Conservation (phyloP, 2,888 invertebrate genomes). For the Ellobium chinense region DNA sequence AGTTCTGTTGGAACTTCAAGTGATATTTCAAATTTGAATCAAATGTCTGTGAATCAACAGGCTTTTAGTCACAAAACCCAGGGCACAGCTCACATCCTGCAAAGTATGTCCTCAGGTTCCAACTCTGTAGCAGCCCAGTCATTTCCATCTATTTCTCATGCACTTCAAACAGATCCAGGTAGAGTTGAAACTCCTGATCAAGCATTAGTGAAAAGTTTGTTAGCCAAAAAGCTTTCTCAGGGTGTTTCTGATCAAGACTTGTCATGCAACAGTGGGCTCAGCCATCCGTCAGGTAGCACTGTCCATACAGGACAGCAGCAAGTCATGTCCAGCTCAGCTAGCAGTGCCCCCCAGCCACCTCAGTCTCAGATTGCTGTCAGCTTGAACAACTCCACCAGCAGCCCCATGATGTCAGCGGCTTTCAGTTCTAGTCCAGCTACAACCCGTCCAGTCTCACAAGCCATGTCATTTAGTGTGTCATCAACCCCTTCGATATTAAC, state of each 20-base stretch:
- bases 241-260: slow-evolving; percentile 26
- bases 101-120: background rate
- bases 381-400: background rate
- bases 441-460: slow-evolving; percentile 2
- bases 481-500: background rate
- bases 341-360: background rate
- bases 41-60: background rate
- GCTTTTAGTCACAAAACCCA: background rate
- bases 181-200: slow-evolving; percentile 18
- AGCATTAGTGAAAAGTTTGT: slow-evolving; percentile 85
- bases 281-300: background rate
- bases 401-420: background rate
- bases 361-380: background rate
- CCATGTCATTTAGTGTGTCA: background rate
- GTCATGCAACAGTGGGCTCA: background rate
- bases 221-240: slow-evolving; percentile 88
- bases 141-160: slow-evolving; percentile 61
- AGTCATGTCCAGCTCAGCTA: background rate
- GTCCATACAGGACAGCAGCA: background rate
- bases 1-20: background rate
- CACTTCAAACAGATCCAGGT: slow-evolving; percentile 51
- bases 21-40: background rate
- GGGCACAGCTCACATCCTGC: background rate
- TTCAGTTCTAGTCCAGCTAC: slow-evolving; percentile 30
- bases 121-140: slow-evolving; percentile 45